Evolutionary conservation across 2,797 vertebrate genomes (phyloP), one percentile per base, ranked within the genome.

Genomic region (Erethizon dorsatum): DNA sequence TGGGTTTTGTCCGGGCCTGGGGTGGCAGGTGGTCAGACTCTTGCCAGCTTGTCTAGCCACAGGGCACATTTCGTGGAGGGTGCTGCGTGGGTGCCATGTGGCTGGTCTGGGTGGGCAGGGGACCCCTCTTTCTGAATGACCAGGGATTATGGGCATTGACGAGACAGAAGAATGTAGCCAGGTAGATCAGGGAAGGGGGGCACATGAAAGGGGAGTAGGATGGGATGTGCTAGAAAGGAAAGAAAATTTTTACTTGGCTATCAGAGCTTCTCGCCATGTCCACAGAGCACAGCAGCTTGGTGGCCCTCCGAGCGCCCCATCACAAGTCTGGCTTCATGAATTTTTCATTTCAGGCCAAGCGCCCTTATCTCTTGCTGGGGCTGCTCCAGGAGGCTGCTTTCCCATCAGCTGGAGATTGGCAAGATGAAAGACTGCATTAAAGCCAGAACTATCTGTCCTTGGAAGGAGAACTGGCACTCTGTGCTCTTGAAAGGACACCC

Each of bases 271-370:
- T 95, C 41, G n/a, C 75, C 75, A 3, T 5, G 24, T 95, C 90
- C 94, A 75, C 69, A 15, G 73, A 95, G 93, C 77, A 56, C 94
- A 92, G 91, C n/a, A 12, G 31, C 86, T 78, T 95, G 97, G 97
- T 90, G 0, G 83, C 90, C 0, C 0, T 85, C 92, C 17, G 11
- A 83, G 57, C 18, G 67, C 65, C 75, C 1, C 4, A 57, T 90
- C 90, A 59, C 88, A 33, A 28, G 75, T 79, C 54, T 94, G 83
- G 5, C 79, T 75, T 95, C 94, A 97, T 98, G 96, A 97, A 97
- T 97, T 92, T 97, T 97, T 97, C 89, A 97, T 97, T 88, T 41
- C 96, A 75, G 83, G 90, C 95, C 92, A 90, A 96, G 86, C 94
- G 92, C 92, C 37, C 75, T 97, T 96, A 97, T 97, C 95, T 83